Conservation (phyloP, 2,113 vertebrate species). For the Ia io region DNA sequence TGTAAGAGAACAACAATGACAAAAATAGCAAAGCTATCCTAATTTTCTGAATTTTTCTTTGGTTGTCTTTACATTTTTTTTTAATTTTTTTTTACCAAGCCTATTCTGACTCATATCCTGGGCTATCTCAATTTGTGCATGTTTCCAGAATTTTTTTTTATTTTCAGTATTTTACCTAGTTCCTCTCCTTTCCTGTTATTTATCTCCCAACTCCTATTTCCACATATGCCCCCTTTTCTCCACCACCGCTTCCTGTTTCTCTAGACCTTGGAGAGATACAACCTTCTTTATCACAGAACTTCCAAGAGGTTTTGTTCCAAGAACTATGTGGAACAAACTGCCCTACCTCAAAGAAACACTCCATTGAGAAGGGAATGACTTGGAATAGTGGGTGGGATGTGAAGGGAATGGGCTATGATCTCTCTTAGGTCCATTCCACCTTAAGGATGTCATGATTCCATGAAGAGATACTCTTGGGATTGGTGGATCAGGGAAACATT, state of each 20-base stretch:
- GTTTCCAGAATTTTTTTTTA: constrained; percentile 41
- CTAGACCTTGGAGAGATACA: background rate
- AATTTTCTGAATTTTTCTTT: constrained; percentile 49
- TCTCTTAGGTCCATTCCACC: background rate
- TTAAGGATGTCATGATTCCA: background rate
- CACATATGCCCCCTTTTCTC: background rate
- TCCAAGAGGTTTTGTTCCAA: background rate
- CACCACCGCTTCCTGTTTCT: constrained; percentile 5
- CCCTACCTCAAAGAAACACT: background rate
- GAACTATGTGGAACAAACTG: background rate
- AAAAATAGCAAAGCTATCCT: constrained; percentile 18
- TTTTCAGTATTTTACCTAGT: constrained; percentile 45
- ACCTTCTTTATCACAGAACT: constrained; percentile 5
- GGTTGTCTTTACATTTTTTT: background rate
- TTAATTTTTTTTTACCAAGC: background rate
- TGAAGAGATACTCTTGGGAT: background rate
- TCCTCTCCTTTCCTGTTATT: constrained; percentile 8
- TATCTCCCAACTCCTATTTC: background rate
- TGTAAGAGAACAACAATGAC: constrained; percentile 16
- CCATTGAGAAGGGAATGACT: background rate
- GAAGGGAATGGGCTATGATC: background rate
- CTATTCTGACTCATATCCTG: constrained; percentile 62
- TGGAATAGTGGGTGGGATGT: background rate
- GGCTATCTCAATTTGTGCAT: constrained; percentile 51
- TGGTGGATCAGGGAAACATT: constrained; percentile 2